These are phyloP conservation scores for Drosophila infuscata DNA, from an alignment of 2,888 invertebrate genomes.

Conservation along the genomic window DNA sequence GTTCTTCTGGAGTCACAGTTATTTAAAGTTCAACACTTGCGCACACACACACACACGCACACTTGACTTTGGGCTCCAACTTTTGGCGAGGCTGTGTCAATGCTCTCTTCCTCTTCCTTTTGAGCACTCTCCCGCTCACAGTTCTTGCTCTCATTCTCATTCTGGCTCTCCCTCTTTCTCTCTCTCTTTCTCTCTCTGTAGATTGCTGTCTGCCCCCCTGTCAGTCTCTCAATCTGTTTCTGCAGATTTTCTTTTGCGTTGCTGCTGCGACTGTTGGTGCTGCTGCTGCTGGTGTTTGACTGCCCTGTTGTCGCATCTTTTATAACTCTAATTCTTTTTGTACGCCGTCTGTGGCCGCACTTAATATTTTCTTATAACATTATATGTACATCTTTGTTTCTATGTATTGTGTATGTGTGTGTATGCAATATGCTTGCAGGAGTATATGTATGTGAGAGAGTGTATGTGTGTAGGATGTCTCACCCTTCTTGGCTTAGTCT, in stretches of 20 bases:
- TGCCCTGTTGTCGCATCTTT: conserved; percentile 54
- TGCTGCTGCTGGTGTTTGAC: conserved; percentile 21
- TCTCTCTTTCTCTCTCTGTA: neutral
- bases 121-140: conserved; percentile 22
- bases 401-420: conserved; percentile 5
- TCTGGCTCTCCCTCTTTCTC: conserved; percentile 1
- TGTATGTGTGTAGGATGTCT: conserved; percentile 70
- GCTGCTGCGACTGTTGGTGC: conserved; percentile 5
- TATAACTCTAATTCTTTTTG: conserved; percentile 54
- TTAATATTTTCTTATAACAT: conserved; percentile 48
- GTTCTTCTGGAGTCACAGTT: conserved; percentile 67
- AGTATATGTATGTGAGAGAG: conserved; percentile 19
- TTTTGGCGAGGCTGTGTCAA: conserved; percentile 31
- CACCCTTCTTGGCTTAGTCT: conserved; percentile 89
- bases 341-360: conserved; percentile 45
- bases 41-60: conserved; percentile 28
- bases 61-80: conserved; percentile 62
- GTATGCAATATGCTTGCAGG: neutral
- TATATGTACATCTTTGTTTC: conserved; percentile 1
- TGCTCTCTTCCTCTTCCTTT: conserved; percentile 26
- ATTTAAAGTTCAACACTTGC: conserved; percentile 61
- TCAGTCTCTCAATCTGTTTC: conserved; percentile 13
- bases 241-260: conserved; percentile 33
- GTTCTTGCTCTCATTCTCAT: conserved; percentile 21
- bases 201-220: conserved; percentile 4